A percentile compares a stretch with the other conserved stretches of the same genome.
Evolutionary conservation across 1,140 invertebrate species (phyloP).

Genomic region (Drosophila littoralis): DNA sequence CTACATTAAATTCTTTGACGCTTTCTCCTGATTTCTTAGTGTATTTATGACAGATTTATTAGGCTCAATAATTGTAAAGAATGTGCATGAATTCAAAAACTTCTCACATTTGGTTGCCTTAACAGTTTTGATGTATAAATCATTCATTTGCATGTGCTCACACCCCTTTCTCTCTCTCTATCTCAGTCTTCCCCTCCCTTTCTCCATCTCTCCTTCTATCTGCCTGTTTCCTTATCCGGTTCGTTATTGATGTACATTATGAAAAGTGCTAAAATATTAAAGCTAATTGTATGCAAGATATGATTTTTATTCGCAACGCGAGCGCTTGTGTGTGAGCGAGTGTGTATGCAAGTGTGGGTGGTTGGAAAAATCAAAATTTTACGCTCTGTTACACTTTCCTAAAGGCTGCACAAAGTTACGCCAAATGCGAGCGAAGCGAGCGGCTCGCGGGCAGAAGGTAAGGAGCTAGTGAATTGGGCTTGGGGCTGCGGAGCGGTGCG

Average conservation of each 20-base stretch:
- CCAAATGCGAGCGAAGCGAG: conserved; percentile 26
- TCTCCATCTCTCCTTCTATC: background rate
- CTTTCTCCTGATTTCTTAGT: conserved; percentile 1
- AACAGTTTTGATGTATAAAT: conserved; percentile 37
- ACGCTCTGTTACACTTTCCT: conserved; percentile 72
- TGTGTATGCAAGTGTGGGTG: conserved; percentile 51
- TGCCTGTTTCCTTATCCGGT: conserved; percentile 22
- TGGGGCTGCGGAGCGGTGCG: background rate
- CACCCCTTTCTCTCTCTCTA: too few relatives aligned
- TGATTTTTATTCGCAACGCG: conserved; percentile 47
- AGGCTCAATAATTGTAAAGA: conserved; percentile 52
- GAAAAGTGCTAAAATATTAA: conserved; percentile 58
- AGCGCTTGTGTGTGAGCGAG: background rate
- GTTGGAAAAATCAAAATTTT: conserved; percentile 78
- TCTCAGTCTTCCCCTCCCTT: background rate
- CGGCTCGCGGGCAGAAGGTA: conserved; percentile 5
- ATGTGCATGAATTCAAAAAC: conserved; percentile 30
- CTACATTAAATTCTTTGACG: background rate
- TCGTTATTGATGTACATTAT: conserved; percentile 51
- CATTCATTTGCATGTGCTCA: conserved; percentile 43
- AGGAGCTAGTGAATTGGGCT: conserved; percentile 2
- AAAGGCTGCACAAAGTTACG: conserved; percentile 67
- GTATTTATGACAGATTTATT: conserved; percentile 37
- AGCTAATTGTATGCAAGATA: conserved; percentile 57
- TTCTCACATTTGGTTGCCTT: conserved; percentile 41